Base-by-base conservation (phyloP, 92 coral and sea anemone genomes). In the Diadumene lineata region DNA sequence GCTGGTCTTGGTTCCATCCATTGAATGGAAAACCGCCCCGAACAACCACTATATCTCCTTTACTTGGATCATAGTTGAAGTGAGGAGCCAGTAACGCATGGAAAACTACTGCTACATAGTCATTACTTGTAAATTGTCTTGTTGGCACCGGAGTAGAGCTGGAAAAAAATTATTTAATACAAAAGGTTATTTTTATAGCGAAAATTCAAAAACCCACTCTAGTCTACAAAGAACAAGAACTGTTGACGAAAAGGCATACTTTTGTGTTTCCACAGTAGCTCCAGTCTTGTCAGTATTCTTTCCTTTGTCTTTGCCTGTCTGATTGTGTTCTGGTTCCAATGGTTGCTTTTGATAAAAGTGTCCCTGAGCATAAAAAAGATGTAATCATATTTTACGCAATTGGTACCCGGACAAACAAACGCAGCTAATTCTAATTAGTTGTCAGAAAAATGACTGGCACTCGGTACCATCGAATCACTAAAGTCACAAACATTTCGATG, bases 81-180 rank as follows among this genome's bases (percentile, higher is more conserved):
- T 85, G 74, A 43, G 90, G 90, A n/a, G 90, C 64, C 60, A 85
- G 79, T 23, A 85, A 70, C 48, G 90, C 90, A 61, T 85, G 90
- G 64, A 85, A 74, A 31, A 75, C 76, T 17, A 85, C 13, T 48
- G 86, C 80, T 68, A 85, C 61, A 33, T 38, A 7, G 10, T 74
- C 33, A 60, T 43, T 26, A 7, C 43, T 2, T 62, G 3, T 28
- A 27, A 10, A 0, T 28, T 30, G 1, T 23, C 64, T 23, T 3
- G 60, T 15, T 2, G 60, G n/a, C n/a, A n/a, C 26, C 30, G 11
- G 6, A 22, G 22, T 29, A 26, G 64, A 58, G 26, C 22, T 26
- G 22, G 13, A 38, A 38, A 38, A 38, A 38, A 38, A 38, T 4
- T 4, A 38, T 4, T 4, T 13, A 38, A 38, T 38, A 38, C 6